phyloP scores from a whole-genome alignment of 2,888 invertebrate species.

The Papilio demoleus region DNA sequence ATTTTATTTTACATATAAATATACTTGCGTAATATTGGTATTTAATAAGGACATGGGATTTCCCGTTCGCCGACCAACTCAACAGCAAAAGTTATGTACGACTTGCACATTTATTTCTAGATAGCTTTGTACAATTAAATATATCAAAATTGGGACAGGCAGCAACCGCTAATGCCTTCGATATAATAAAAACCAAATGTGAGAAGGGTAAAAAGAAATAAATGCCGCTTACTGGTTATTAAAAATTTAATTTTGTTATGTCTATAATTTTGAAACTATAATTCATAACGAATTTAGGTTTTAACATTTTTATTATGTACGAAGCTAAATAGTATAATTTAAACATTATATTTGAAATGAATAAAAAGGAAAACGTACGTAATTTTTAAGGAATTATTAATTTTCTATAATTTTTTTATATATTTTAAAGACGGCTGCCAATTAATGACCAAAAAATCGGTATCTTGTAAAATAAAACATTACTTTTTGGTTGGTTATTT shows the following conservation, averaged over 20 bases:
- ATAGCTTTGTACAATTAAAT: neutral
- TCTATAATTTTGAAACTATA: neutral
- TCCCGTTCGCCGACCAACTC: slow-evolving; percentile 9
- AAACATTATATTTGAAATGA: neutral
- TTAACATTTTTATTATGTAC: too few relatives aligned
- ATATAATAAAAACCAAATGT: neutral
- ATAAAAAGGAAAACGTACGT: neutral
- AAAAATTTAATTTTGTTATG: neutral
- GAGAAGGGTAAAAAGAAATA: slow-evolving; percentile 10
- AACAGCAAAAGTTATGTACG: neutral
- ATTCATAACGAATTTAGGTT: neutral
- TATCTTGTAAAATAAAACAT: too few relatives aligned
- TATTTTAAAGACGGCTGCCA: neutral
- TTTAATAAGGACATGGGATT: slow-evolving; percentile 11
- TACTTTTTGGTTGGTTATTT: too few relatives aligned
- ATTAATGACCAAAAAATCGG: neutral
- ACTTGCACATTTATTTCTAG: neutral
- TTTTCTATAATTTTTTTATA: neutral
- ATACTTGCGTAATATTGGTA: neutral
- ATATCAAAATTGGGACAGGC: neutral
- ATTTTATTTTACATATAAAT: too few relatives aligned
- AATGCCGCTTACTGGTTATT: neutral
- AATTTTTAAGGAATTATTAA: neutral
- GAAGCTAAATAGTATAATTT: neutral
- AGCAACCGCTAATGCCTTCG: neutral